phyloP scores from a whole-genome alignment of 2,113 vertebrate species.

The Centropus unirufus region DNA sequence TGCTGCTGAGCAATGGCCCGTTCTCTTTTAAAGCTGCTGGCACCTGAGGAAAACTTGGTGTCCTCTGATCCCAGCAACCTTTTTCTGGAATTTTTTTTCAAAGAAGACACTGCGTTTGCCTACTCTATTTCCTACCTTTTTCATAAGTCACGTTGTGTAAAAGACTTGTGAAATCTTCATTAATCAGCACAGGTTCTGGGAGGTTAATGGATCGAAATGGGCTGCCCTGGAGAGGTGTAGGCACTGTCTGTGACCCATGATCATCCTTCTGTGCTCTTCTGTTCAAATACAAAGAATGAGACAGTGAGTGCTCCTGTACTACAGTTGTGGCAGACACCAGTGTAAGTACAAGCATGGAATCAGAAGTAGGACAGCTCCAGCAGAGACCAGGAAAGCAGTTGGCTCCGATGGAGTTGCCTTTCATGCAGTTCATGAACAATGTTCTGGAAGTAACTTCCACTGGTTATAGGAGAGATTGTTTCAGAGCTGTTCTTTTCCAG shows the following conservation, averaged over 20 bases:
- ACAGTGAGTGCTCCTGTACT: background rate
- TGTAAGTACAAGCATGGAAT: background rate
- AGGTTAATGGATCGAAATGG: conserved; percentile 81
- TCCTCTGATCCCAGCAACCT: background rate
- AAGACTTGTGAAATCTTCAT: conserved; percentile 79
- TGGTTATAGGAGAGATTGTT: conserved; percentile 7
- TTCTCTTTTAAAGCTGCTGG: background rate
- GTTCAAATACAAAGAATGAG: conserved; percentile 24
- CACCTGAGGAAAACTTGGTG: background rate
- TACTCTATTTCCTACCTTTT: conserved; percentile 73
- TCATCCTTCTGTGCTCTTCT: conserved; percentile 84
- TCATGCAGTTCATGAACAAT: background rate
- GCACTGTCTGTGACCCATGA: conserved; percentile 72
- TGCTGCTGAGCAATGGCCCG: background rate
- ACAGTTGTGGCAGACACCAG: background rate
- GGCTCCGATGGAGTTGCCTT: background rate
- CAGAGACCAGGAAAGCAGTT: background rate
- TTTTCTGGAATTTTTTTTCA: background rate
- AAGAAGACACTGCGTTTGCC: background rate
- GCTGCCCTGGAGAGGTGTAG: conserved; percentile 78
- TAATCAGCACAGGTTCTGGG: conserved; percentile 78
- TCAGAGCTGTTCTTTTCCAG: background rate
- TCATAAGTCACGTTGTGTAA: conserved; percentile 79
- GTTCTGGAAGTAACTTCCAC: background rate
- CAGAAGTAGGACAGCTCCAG: conserved; percentile 7